These are phyloP conservation scores for Monopis laevigella DNA, from an alignment of 2,888 invertebrate genomes.

Conservation along the genomic window DNA sequence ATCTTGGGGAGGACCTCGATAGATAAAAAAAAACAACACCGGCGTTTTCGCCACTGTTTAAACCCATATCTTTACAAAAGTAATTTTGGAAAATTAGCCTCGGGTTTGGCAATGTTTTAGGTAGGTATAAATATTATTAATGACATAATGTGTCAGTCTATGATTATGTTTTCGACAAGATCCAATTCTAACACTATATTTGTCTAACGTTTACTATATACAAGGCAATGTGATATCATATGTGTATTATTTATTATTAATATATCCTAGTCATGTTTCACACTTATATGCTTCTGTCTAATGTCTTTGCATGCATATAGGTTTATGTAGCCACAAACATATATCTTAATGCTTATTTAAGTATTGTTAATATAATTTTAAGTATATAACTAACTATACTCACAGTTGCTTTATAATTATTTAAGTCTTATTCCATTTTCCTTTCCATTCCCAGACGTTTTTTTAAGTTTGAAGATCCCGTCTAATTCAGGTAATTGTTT, in stretches of 20 bases:
- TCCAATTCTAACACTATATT: too few species aligned
- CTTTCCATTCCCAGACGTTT: slow-evolving; percentile 8
- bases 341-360: background rate
- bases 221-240: slow-evolving; percentile 3
- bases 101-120: too few species aligned
- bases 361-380: slow-evolving; percentile 1
- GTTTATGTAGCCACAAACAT: background rate
- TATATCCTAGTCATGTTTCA: slow-evolving; percentile 17
- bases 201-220: slow-evolving; percentile 5
- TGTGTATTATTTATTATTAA: slow-evolving; percentile 17
- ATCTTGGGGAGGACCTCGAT: too few species aligned
- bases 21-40: too few species aligned
- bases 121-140: too few species aligned
- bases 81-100: too few species aligned
- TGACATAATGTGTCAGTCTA: too few species aligned
- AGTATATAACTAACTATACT: background rate
- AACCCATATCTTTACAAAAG: too few species aligned
- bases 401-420: slow-evolving; percentile 5
- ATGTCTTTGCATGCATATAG: background rate
- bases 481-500: slow-evolving; percentile 51
- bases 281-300: slow-evolving; percentile 9
- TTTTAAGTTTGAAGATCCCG: slow-evolving; percentile 39
- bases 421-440: slow-evolving; percentile 4
- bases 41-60: too few species aligned
- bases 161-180: too few species aligned